Evolutionary conservation across 1,140 invertebrate species (phyloP), one percentile per base, ranked within the genome.

Genomic region (Orius insidiosus): DNA sequence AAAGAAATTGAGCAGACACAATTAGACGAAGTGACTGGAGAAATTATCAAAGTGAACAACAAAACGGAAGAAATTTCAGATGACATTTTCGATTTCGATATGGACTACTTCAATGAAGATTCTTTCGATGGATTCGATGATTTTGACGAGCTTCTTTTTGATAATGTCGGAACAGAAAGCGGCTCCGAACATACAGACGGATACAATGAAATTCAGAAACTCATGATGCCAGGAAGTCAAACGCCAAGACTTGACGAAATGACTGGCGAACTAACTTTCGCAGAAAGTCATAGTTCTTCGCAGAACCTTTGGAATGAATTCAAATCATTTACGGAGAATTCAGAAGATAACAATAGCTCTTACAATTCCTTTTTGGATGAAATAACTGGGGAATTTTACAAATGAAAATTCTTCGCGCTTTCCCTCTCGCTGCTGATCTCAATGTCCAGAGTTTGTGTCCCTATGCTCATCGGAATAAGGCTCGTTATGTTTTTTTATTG

Each of bases 91-190:
- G 24, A 41, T 11, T 49, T 49, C 30, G 47, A 49, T 11, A 49
- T 49, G 41, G 47, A 49, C 24, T 13, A 30, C 30, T 11, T 40
- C n/a, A 49, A 49, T 38, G 47, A 49, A 24, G 47, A 49, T 34
- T 49, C 47, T 8, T 45, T 40, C 30, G 47, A 49, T 45, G 47
- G 47, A 14, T 49, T 49, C 44, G 47, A 49, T 35, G 47, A 49
- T 38, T 40, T 49, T 37, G 47, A 49, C 37, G 47, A 42, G 15
- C 4, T 45, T 1, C 34, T 49, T 18, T 49, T 49, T 45, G 47
- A 49, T 38, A 16, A 34, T 16, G 19, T 48, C 2, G 39, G 34
- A 13, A 44, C 14, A 10, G 30, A 44, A 10, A 33, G 9, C 2
- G 42, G 13, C 2, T 7, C 8, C 11, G 30, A 13, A 14, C 31